Evolutionary conservation across 2,888 invertebrate genomes (phyloP), one percentile per base, ranked within the genome.

Genomic region (Drosophila siamana): DNA sequence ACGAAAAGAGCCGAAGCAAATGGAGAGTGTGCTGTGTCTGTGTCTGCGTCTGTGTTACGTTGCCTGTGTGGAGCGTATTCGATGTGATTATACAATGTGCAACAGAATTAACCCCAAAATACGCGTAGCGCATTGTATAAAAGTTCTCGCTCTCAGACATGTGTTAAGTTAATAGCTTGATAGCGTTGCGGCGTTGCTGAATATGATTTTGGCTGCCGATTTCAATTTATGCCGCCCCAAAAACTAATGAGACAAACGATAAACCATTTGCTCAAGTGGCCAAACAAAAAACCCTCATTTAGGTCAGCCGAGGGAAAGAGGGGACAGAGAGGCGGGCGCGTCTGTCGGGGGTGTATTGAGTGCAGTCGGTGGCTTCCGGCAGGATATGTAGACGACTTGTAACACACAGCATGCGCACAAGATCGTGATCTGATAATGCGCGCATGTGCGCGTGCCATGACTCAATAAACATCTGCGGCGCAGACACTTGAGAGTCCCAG

Each of bases 41-140:
- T n/a, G n/a, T n/a, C n/a, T n/a, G n/a, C n/a, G n/a, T n/a, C 41
- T 3, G 43, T 11, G 41, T 22, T 28, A 56, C 56, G 65, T 48
- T 46, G 36, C 59, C n/a, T n/a, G 70, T 63, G 71, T 55, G 60
- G 63, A 61, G 38, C 59, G 63, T 65, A 64, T 61, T 69, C 48
- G 72, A 67, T 55, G 22, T 82, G 80, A 86, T 83, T 78, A 83
- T 78, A 89, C 72, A 84, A 84, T 86, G 68, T 88, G 86, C 88
- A 74, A 28, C 70, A 60, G 69, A 80, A 78, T 71, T 86, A 86
- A 83, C 80, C 77, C 84, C 73, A 77, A 77, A 72, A 69, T 52
- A 33, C n/a, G 4, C 11, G 1, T 28, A 51, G n/a, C n/a, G n/a
- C n/a, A n/a, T n/a, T n/a, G n/a, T n/a, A 38, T 19, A 36, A 43